Evolutionary conservation across 2,888 invertebrate genomes (phyloP), one percentile per base, ranked within the genome.

Genomic region (Lathronympha strigana): DNA sequence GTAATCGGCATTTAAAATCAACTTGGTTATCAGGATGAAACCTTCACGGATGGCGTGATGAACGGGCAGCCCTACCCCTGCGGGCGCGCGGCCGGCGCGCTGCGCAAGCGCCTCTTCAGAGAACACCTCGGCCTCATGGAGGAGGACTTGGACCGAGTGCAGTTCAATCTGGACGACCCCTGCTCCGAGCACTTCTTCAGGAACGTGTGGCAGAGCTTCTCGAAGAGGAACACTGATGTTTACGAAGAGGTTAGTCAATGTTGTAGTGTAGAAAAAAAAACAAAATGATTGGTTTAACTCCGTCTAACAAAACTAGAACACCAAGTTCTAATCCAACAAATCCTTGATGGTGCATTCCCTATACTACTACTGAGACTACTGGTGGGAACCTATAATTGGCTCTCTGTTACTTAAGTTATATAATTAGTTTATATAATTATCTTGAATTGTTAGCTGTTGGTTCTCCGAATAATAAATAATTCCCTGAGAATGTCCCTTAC

Each of bases 61-160:
- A 96, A 97, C 84, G 97, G 96, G 0, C 91, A 94, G 68, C 90
- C 95, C 2, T 97, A 95, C 86, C 95, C 96, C 11, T 96, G 95
- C 72, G 99, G 99, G 0, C 94, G 94, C 67, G 98, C 97, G 79
- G 98, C 97, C 0, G 97, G 97, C 0, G 95, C 95, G 9, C 90
- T 99, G 17, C 91, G 99, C 36, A 95, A 95, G 79, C 94, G 96
- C 49, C 90, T 99, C 54, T 98, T 99, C 87, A 93, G 95, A 67
- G 99, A 99, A 82, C 99, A 99, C 86, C 93, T 99, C 8, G 99
- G 98, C 2, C 85, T 85, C 1, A 75, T 84, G 86, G 93, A 90
- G 13, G 82, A 87, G 4, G 84, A 92, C 40, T 86, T 94, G 51
- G 79, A 84, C 0, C 90, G 93, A 67, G 82, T 81, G 0, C 85